These are phyloP conservation scores for Bufo gargarizans DNA, from an alignment of 2,113 vertebrate species.

Conservation along the genomic window DNA sequence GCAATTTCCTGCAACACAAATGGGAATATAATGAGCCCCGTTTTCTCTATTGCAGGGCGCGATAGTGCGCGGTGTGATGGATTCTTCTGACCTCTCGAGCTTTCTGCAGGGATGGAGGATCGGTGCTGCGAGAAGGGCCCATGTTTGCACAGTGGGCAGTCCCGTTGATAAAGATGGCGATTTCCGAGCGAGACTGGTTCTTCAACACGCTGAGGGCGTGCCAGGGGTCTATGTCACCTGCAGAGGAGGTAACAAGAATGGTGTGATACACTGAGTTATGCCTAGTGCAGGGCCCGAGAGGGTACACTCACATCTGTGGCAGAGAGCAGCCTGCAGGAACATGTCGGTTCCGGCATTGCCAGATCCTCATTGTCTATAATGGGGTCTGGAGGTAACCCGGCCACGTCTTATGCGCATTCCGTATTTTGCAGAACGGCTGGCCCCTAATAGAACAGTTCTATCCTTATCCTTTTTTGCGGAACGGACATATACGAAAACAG, in stretches of 20 bases:
- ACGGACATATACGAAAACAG: too few relatives aligned
- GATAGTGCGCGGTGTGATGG: neutral
- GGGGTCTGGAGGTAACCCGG: too few relatives aligned
- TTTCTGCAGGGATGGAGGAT: slow-evolving; percentile 65
- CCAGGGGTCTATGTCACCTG: slow-evolving; percentile 78
- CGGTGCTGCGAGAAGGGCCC: slow-evolving; percentile 54
- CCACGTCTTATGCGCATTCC: too few relatives aligned
- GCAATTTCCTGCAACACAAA: slow-evolving; percentile 67
- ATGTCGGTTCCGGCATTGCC: too few relatives aligned
- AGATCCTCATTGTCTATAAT: too few relatives aligned
- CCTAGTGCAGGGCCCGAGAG: too few relatives aligned
- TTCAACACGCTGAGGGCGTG: slow-evolving; percentile 70
- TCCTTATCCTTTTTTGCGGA: too few relatives aligned
- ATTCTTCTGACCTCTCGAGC: slow-evolving; percentile 68
- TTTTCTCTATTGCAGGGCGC: neutral
- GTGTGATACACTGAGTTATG: too few relatives aligned
- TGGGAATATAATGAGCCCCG: neutral
- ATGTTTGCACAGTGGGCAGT: slow-evolving; percentile 77
- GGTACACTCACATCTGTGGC: too few relatives aligned
- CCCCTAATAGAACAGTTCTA: too few relatives aligned
- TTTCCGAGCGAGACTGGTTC: slow-evolving; percentile 58
- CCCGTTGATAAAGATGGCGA: slow-evolving; percentile 69
- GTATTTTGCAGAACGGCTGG: too few relatives aligned
- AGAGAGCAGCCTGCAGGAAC: too few relatives aligned
- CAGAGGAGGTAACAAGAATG: neutral